phyloP scores from a whole-genome alignment of 2,113 vertebrate genomes.

The Telmatochromis sp. region DNA sequence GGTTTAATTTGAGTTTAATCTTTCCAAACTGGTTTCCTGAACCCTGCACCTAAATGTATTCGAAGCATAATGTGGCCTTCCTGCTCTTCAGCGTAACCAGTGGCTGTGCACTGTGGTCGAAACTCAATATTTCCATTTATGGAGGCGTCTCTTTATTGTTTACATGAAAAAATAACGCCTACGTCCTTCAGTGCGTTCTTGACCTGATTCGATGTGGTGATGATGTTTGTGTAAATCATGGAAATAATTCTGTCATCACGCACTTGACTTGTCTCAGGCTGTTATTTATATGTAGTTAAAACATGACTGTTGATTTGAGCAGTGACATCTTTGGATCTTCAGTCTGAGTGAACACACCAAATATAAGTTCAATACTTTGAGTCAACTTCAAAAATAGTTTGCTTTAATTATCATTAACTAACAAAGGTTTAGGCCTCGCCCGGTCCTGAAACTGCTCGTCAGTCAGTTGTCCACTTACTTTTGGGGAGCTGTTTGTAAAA shows the following conservation, averaged over 20 bases:
- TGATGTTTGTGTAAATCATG: neutral
- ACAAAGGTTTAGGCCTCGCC: neutral
- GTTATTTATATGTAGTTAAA: neutral
- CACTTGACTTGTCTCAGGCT: neutral
- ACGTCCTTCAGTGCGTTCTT: neutral
- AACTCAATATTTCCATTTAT: neutral
- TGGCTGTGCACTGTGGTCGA: neutral
- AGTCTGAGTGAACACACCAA: fast-evolving
- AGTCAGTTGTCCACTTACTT: neutral
- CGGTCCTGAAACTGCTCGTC: neutral
- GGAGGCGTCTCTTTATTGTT: neutral
- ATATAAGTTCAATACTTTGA: neutral
- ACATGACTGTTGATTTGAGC: neutral
- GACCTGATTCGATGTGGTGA: neutral
- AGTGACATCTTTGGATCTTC: neutral
- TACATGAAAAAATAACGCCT: fast-evolving
- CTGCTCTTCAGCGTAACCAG: fast-evolving
- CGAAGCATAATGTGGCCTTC: fast-evolving
- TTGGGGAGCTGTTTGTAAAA: neutral
- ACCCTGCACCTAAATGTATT: neutral
- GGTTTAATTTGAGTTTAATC: neutral
- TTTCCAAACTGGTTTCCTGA: neutral
- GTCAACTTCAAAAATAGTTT: neutral
- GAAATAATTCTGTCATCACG: neutral
- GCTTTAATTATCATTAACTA: neutral